A percentile compares a stretch with the other conserved stretches of the same genome.
Conservation (phyloP, 2,888 invertebrate genomes). For the Sarcophaga carnaria region DNA sequence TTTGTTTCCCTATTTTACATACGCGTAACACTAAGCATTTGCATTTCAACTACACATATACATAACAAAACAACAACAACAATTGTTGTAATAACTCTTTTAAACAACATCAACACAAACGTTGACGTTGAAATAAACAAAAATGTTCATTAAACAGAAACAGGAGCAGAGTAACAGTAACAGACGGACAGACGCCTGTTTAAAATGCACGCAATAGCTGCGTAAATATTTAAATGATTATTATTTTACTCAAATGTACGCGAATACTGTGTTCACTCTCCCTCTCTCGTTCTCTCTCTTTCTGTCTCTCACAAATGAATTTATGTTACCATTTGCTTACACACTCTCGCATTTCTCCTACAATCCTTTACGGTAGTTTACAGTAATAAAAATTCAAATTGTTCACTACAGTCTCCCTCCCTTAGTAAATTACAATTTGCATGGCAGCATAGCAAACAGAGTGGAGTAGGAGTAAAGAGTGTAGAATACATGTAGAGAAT, state of each 20-base stretch:
- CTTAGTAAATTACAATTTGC: slow-evolving; percentile 25
- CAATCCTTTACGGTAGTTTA: slow-evolving; percentile 42
- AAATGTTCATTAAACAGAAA: slow-evolving; percentile 52
- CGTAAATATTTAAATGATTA: slow-evolving; percentile 69
- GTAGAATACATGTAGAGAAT: neutral
- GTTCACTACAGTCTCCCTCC: slow-evolving; percentile 3
- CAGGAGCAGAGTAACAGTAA: neutral
- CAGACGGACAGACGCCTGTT: slow-evolving; percentile 30
- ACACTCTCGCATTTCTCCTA: neutral
- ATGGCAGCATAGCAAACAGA: neutral
- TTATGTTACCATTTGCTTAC: neutral
- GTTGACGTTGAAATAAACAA: slow-evolving; percentile 56
- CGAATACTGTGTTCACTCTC: neutral
- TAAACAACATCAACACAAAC: slow-evolving; percentile 13
- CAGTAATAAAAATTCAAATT: slow-evolving; percentile 44
- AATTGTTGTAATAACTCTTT: slow-evolving; percentile 51
- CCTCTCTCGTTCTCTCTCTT: neutral
- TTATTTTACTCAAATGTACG: slow-evolving; percentile 54
- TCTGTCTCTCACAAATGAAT: neutral
- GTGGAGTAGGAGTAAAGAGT: neutral
- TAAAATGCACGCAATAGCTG: slow-evolving; percentile 68
- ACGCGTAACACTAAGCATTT: neutral
- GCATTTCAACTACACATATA: neutral
- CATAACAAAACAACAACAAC: neutral
- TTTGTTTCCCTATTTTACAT: slow-evolving; percentile 9